These are phyloP conservation scores for Dicyrtomina minuta DNA, from an alignment of 2,888 invertebrate species.

Conservation along the genomic window DNA sequence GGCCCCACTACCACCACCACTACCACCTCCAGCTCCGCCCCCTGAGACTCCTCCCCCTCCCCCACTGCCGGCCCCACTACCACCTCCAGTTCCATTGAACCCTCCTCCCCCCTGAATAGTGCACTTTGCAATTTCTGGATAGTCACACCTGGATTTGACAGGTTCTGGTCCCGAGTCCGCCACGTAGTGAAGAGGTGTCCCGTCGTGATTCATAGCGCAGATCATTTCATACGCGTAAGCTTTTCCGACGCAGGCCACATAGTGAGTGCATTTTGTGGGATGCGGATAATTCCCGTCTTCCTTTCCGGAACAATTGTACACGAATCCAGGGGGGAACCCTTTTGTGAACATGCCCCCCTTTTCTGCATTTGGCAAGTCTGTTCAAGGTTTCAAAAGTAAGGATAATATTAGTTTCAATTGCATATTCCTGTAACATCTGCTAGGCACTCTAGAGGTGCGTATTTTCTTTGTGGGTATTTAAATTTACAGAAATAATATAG, in stretches of 20 bases:
- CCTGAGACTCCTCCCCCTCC: not conserved
- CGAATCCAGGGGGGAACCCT: too few relatives aligned
- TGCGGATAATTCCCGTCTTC: too few relatives aligned
- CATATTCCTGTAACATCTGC: too few relatives aligned
- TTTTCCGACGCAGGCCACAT: not conserved
- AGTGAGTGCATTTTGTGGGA: too few relatives aligned
- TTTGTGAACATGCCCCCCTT: too few relatives aligned
- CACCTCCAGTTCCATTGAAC: not conserved
- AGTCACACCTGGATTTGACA: too few relatives aligned
- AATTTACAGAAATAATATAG: too few relatives aligned
- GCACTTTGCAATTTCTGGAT: not conserved
- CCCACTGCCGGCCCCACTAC: not conserved
- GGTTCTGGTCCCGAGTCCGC: not conserved
- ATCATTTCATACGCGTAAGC: not conserved
- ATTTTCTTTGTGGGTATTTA: too few relatives aligned
- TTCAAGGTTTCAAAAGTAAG: too few relatives aligned
- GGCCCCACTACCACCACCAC: not conserved
- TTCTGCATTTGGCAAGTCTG: too few relatives aligned
- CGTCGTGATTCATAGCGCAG: not conserved
- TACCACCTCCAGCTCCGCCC: not conserved
- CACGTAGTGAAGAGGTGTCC: not conserved
- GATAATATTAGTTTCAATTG: too few relatives aligned
- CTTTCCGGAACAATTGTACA: not conserved
- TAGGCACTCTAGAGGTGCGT: too few relatives aligned
- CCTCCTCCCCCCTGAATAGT: not conserved